Evolutionary conservation across 2,888 invertebrate species (phyloP).

Genomic region (Stenodema calcarata): DNA sequence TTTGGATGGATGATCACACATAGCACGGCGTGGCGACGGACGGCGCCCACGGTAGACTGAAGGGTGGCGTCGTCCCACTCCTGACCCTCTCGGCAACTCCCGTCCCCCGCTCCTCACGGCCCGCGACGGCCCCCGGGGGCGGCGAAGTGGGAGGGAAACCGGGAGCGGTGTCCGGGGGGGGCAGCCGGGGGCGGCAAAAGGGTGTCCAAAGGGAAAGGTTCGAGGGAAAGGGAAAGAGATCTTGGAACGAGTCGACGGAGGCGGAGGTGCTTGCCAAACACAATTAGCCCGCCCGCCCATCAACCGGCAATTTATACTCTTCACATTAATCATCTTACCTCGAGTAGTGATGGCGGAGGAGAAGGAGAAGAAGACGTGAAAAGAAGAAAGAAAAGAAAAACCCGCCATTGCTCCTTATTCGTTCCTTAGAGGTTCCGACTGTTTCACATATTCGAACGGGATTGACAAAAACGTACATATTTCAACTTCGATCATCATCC

Average conservation of each 20-base stretch:
- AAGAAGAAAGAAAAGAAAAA: neutral
- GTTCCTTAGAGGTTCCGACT: neutral
- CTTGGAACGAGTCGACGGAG: neutral
- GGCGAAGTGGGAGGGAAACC: neutral
- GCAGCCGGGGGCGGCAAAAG: neutral
- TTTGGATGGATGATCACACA: slow-evolving; percentile 9
- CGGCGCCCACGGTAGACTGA: slow-evolving; percentile 32
- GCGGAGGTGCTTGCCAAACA: slow-evolving; percentile 40
- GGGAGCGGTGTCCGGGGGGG: neutral
- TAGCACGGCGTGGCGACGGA: slow-evolving; percentile 27
- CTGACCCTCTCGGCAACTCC: slow-evolving; percentile 23
- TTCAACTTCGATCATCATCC: neutral
- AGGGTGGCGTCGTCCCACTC: slow-evolving; percentile 17
- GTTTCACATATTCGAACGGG: neutral
- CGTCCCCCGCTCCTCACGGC: neutral
- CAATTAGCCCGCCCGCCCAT: slow-evolving; percentile 43
- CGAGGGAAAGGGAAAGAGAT: neutral
- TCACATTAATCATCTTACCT: slow-evolving; percentile 40
- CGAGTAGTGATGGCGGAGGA: neutral
- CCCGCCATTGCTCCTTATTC: neutral
- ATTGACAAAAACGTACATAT: neutral
- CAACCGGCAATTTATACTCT: slow-evolving; percentile 44
- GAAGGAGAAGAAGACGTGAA: too few relatives aligned
- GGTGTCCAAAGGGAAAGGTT: neutral
- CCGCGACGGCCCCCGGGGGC: neutral